Conservation (phyloP, 2,888 invertebrate species). For the Serrognathus titanus region DNA sequence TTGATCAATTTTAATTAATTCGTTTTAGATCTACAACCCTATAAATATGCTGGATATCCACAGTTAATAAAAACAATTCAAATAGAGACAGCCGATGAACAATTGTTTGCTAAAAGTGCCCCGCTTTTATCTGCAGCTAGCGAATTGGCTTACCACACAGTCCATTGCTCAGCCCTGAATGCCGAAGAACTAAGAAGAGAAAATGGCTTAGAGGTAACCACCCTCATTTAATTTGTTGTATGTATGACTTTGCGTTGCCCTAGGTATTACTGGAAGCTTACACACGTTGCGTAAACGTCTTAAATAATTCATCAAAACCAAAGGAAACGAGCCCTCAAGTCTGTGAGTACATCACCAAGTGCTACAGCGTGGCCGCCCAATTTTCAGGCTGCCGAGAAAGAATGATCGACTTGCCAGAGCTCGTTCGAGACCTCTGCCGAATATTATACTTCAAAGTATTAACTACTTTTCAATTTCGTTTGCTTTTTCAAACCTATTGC, state of each 20-base stretch:
- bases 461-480: neutral
- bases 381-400: slow-evolving; percentile 88
- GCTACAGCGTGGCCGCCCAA: slow-evolving; percentile 92
- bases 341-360: slow-evolving; percentile 85
- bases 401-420: slow-evolving; percentile 82
- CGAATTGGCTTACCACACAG: slow-evolving; percentile 93
- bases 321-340: slow-evolving; percentile 84
- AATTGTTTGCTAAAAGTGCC: slow-evolving; percentile 81
- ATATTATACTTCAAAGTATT: slow-evolving; percentile 80
- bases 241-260: slow-evolving; percentile 24
- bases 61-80: slow-evolving; percentile 94
- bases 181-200: slow-evolving; percentile 96
- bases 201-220: slow-evolving; percentile 75
- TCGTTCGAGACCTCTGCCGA: slow-evolving; percentile 82
- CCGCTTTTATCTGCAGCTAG: slow-evolving; percentile 87
- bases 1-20: slow-evolving; percentile 4
- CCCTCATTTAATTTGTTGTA: neutral
- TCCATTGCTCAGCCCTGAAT: slow-evolving; percentile 93
- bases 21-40: slow-evolving; percentile 77
- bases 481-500: slow-evolving; percentile 3
- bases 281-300: slow-evolving; percentile 88
- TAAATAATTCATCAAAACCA: slow-evolving; percentile 73
- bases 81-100: slow-evolving; percentile 89
- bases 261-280: slow-evolving; percentile 83
- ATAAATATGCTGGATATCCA: slow-evolving; percentile 99